phyloP scores from a whole-genome alignment of 2,113 vertebrate genomes.

The Delphinapterus leucas region DNA sequence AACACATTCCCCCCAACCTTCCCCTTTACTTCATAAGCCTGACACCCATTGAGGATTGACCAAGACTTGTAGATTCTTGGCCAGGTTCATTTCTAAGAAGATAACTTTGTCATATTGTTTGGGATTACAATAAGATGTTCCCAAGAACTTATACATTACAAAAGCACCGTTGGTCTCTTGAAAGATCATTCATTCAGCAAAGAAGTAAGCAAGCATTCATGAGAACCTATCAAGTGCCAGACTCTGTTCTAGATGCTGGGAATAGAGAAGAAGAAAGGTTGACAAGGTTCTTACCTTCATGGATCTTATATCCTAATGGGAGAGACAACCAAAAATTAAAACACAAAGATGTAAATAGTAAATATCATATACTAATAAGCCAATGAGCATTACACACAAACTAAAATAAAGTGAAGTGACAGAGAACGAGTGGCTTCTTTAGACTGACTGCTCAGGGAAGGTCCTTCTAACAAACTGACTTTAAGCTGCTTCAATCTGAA shows the following conservation, averaged over 20 bases:
- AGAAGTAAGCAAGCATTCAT: neutral
- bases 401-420: neutral
- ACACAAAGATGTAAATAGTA: neutral
- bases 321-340: slow-evolving; percentile 19
- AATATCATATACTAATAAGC: neutral
- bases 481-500: neutral
- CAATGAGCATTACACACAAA: neutral
- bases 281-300: neutral
- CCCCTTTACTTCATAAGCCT: neutral
- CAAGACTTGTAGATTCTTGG: neutral
- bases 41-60: neutral
- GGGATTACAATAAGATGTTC: neutral
- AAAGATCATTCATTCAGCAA: neutral
- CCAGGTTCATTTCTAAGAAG: neutral
- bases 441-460: neutral
- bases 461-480: neutral
- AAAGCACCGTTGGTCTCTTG: neutral
- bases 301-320: neutral
- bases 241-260: neutral
- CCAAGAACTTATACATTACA: neutral
- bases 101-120: neutral
- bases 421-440: neutral
- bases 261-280: neutral
- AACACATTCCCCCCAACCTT: neutral
- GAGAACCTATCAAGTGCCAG: neutral